Evolutionary conservation across 2,797 vertebrate genomes (phyloP), one percentile per base, ranked within the genome.

Genomic region (Scomberomorus guttatus): DNA sequence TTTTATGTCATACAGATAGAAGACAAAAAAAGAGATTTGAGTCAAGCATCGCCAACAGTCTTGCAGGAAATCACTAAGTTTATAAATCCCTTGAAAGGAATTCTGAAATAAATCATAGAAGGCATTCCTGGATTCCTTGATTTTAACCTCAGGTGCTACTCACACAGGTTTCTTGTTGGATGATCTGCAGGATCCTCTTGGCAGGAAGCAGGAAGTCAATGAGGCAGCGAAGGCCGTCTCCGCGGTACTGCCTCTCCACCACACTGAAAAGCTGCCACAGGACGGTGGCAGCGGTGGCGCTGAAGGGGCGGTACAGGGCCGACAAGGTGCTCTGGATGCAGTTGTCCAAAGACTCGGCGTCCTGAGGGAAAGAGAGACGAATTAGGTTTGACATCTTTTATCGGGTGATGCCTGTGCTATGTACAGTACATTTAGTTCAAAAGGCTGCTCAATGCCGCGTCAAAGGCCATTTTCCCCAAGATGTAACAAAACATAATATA

Each of bases 221-320:
- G 81, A 97, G 90, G 90, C 96, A 97, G 91, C 94, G 95, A 63
- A 97, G 96, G 34, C 96, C 96, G 84, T 97, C 96, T 8, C 96
- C 95, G 1, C 93, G 84, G 83, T 97, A 97, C 84, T 95, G 95
- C 52, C 95, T 92, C 88, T 97, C 96, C 55, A 96, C 95, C 85
- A 96, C 94, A 0, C 94, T 95, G 92, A 97, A 96, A 66, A 97
- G 96, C 92, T 97, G 96, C 96, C 96, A 96, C 82, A 97, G 92
- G 67, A 97, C 95, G 0, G 96, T 97, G 88, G 94, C 91, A 0
- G 96, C 96, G 0, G 96, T 96, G 81, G 90, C 94, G 60, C 86
- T 93, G 77, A 97, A 97, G 29, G 96, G 96, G 6, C 91, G 95
- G 85, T 97, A 97, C 29, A 97, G 88, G 1, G 91, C 92, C 0